Conservation (phyloP, 2,113 vertebrate genomes). For the Anoplopoma fimbria region DNA sequence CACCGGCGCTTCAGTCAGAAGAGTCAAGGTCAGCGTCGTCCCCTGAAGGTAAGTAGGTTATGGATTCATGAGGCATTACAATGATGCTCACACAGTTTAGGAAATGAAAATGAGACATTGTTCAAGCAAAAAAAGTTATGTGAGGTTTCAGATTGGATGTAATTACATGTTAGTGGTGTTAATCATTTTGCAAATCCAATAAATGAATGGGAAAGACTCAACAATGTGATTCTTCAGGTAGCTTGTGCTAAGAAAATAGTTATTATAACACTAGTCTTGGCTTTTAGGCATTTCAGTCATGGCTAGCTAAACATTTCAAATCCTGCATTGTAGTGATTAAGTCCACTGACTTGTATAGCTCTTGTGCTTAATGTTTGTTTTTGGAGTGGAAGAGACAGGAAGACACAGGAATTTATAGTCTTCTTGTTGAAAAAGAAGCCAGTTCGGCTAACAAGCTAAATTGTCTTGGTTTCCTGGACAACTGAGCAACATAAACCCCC, state of each 20-base stretch:
- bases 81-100: neutral
- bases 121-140: too few relatives aligned
- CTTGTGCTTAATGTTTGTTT: neutral
- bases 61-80: neutral
- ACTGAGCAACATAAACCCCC: constrained; percentile 66
- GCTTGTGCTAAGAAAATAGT: neutral
- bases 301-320: neutral
- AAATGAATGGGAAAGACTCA: neutral
- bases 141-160: neutral
- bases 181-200: neutral
- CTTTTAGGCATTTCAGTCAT: neutral
- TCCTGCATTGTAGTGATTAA: neutral
- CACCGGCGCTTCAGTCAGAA: neutral
- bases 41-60: constrained; percentile 1
- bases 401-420: constrained; percentile 40
- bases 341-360: neutral
- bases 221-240: neutral
- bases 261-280: neutral
- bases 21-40: neutral
- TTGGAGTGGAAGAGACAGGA: neutral
- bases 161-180: neutral
- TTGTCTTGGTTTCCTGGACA: constrained; percentile 69
- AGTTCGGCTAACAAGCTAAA: constrained; percentile 45
- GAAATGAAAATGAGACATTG: too few relatives aligned
- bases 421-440: constrained; percentile 30